Conservation (phyloP, 1,140 invertebrate genomes). For the Vollenhovia emeryi region DNA sequence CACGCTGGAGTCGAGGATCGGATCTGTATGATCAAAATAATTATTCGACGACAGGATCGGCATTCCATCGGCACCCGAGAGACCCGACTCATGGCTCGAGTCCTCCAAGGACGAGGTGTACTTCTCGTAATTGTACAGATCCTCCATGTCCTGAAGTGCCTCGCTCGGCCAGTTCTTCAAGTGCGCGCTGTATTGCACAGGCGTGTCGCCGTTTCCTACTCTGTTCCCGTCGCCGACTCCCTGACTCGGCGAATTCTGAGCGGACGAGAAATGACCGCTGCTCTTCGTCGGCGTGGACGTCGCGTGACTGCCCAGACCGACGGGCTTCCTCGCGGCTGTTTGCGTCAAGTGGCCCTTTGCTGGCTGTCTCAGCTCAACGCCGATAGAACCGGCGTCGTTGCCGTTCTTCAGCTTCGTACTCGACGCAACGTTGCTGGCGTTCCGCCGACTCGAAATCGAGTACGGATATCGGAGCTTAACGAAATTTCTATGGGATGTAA, state of each 20-base stretch:
- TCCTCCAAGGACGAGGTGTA: slow-evolving; percentile 74
- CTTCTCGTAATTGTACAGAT: slow-evolving; percentile 80
- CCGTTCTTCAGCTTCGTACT: background rate
- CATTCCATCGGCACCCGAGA: background rate
- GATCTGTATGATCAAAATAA: slow-evolving; percentile 51
- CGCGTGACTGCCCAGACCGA: background rate
- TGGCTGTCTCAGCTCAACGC: background rate
- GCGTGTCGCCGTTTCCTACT: background rate
- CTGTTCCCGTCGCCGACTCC: background rate
- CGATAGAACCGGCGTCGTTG: background rate
- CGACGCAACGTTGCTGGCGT: background rate
- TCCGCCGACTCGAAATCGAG: slow-evolving; percentile 7
- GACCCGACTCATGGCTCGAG: slow-evolving; percentile 16
- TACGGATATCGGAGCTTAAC: slow-evolving; percentile 35
- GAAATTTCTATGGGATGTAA: background rate
- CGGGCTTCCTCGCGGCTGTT: background rate
- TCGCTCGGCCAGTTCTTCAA: slow-evolving; percentile 81
- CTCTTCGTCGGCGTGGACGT: background rate
- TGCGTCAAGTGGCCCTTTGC: background rate
- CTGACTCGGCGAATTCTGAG: slow-evolving; percentile 9
- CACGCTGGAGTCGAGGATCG: slow-evolving; percentile 54
- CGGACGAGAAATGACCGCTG: background rate
- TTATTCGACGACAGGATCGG: background rate
- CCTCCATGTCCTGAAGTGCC: slow-evolving; percentile 69
- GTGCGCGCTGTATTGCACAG: background rate